Evolutionary conservation across 2,888 invertebrate genomes (phyloP).

Genomic region (Rhimphoctona megacephalus): DNA sequence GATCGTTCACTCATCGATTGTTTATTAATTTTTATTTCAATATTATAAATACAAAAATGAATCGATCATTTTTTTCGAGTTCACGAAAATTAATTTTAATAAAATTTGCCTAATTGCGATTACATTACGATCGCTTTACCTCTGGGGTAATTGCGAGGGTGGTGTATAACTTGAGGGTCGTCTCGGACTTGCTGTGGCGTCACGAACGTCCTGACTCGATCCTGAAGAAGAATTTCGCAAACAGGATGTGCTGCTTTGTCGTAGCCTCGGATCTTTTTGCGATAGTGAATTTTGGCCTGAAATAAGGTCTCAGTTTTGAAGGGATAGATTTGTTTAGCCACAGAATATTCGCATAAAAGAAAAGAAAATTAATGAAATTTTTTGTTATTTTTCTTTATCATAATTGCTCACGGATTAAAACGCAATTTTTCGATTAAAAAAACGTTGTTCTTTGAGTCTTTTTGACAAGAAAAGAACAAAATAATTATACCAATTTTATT

Average conservation of each 20-base stretch:
- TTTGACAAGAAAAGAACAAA: background rate
- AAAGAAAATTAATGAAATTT: too few relatives aligned
- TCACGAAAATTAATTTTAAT: background rate
- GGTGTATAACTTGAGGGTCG: constrained; percentile 81
- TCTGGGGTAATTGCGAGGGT: constrained; percentile 84
- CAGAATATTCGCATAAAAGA: background rate
- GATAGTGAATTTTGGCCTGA: constrained; percentile 78
- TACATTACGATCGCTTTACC: constrained; percentile 75
- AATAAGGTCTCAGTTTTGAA: constrained; percentile 5
- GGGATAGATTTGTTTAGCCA: background rate
- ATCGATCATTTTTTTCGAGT: background rate
- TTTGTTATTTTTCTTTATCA: too few relatives aligned
- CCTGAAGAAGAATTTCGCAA: constrained; percentile 79
- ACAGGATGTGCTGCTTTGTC: constrained; percentile 85
- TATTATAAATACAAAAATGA: background rate
- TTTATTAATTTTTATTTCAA: background rate
- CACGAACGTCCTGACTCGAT: constrained; percentile 81
- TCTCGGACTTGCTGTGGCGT: constrained; percentile 78
- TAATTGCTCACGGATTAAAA: too few relatives aligned
- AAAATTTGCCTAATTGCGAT: background rate
- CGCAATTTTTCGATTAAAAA: background rate
- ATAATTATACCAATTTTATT: background rate
- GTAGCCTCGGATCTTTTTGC: constrained; percentile 86
- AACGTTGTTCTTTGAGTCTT: background rate
- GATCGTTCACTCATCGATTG: background rate